Percentiles rank a stretch among this genome's conserved stretches.
Conservation (phyloP, 1,140 invertebrate genomes). For the Charaxes varanes region DNA sequence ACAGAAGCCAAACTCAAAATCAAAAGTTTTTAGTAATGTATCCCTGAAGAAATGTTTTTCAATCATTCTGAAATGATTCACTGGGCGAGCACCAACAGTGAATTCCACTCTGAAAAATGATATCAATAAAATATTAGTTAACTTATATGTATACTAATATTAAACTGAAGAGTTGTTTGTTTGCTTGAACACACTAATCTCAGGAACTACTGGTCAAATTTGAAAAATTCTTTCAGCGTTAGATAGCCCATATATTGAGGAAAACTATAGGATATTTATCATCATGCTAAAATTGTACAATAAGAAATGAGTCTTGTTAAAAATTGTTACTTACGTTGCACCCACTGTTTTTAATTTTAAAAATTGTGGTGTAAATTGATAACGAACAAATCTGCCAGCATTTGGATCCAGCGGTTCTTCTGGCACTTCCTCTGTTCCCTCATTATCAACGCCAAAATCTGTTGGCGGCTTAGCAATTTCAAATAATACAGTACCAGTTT, state of each 20-base stretch:
- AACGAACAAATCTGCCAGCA: slow-evolving; percentile 95
- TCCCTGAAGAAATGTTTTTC: slow-evolving; percentile 98
- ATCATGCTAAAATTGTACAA: no score
- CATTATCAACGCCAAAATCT: slow-evolving; percentile 79
- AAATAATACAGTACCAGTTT: slow-evolving; percentile 93
- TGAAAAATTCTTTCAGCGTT: no score
- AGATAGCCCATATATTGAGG: no score
- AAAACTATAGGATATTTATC: no score
- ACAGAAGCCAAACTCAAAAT: slow-evolving; percentile 99
- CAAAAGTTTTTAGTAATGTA: slow-evolving; percentile 96
- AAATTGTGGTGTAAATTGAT: slow-evolving; percentile 97
- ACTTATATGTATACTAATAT: slow-evolving; percentile 5
- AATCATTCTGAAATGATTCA: slow-evolving; percentile 98
- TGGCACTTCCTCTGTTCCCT: slow-evolving; percentile 74
- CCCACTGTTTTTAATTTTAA: slow-evolving; percentile 96
- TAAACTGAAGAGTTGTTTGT: no score
- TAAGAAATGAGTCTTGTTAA: no score
- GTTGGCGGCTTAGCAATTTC: slow-evolving; percentile 96
- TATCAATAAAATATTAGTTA: not conserved
- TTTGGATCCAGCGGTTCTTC: slow-evolving; percentile 88
- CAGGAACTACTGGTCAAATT: no score
- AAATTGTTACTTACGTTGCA: slow-evolving; percentile 93
- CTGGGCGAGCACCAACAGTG: slow-evolving; percentile 91
- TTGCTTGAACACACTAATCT: no score
- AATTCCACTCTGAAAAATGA: slow-evolving; percentile 94